phyloP scores from a whole-genome alignment of 2,888 invertebrate species.

The Drosophila setosimentum region DNA sequence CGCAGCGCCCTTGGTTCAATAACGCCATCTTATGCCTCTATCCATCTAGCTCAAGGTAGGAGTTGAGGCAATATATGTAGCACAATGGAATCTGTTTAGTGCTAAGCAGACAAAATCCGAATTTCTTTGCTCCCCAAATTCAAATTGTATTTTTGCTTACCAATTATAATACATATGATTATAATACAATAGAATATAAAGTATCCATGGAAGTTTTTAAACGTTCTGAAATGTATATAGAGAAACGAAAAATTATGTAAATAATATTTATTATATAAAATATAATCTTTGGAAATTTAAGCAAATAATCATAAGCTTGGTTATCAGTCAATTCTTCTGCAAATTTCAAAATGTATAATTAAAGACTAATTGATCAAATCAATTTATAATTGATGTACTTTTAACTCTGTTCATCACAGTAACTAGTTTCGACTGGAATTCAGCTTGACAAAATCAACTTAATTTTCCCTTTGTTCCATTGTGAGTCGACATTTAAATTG shows the following conservation, averaged over 20 bases:
- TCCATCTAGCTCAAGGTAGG: slow-evolving; percentile 20
- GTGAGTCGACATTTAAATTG: slow-evolving; percentile 31
- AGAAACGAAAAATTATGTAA: not conserved
- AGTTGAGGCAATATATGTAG: slow-evolving; percentile 13
- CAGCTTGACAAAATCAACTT: not conserved
- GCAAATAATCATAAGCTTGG: not conserved
- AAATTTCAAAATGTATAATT: not conserved
- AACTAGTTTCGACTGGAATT: not conserved
- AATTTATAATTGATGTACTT: not conserved
- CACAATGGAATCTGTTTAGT: slow-evolving; percentile 43
- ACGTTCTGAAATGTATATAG: not conserved
- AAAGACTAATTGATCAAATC: not conserved
- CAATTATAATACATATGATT: too few relatives aligned
- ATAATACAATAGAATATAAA: too few relatives aligned
- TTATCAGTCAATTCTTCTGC: not conserved
- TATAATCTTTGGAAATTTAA: not conserved
- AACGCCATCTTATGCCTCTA: slow-evolving; percentile 34
- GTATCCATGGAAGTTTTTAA: not conserved
- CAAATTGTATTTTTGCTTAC: not conserved
- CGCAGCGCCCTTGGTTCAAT: slow-evolving; percentile 52
- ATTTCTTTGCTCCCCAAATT: not conserved
- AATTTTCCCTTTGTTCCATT: slow-evolving; percentile 40
- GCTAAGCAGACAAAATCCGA: slow-evolving; percentile 17
- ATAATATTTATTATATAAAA: not conserved
- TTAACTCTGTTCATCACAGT: not conserved